These are phyloP conservation scores for Abramis brama DNA, from an alignment of 2,113 vertebrate species.

Conservation along the genomic window DNA sequence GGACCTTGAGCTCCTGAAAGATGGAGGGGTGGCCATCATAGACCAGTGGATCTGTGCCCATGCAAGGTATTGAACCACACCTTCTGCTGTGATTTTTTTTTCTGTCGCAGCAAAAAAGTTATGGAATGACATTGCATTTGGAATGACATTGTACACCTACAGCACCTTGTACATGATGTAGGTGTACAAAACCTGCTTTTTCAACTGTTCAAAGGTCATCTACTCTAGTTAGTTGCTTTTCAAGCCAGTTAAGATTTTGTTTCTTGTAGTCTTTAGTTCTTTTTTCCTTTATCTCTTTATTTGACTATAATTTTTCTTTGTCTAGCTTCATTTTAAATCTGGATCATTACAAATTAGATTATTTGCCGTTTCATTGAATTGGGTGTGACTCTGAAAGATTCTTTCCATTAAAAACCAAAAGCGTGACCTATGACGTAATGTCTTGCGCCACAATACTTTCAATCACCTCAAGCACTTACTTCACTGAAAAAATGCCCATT, in stretches of 20 bases:
- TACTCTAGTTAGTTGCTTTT: background rate
- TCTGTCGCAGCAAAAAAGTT: background rate
- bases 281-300: background rate
- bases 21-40: slow-evolving; percentile 93
- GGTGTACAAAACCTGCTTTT: background rate
- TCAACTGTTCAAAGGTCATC: background rate
- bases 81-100: background rate
- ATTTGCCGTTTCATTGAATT: background rate
- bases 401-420: background rate
- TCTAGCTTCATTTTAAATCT: background rate
- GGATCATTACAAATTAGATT: background rate
- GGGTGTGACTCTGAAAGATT: background rate
- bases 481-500: slow-evolving; percentile 10
- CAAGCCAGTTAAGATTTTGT: background rate
- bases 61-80: slow-evolving; percentile 79
- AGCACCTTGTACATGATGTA: too few species aligned
- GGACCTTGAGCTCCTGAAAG: slow-evolving; percentile 88
- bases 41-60: slow-evolving; percentile 98
- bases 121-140: background rate
- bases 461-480: background rate
- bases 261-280: background rate
- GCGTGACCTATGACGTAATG: background rate
- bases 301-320: background rate
- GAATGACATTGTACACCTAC: too few species aligned
- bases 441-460: background rate